These are phyloP conservation scores for Papilio polyxenes DNA, from an alignment of 1,140 invertebrate genomes.

Conservation along the genomic window DNA sequence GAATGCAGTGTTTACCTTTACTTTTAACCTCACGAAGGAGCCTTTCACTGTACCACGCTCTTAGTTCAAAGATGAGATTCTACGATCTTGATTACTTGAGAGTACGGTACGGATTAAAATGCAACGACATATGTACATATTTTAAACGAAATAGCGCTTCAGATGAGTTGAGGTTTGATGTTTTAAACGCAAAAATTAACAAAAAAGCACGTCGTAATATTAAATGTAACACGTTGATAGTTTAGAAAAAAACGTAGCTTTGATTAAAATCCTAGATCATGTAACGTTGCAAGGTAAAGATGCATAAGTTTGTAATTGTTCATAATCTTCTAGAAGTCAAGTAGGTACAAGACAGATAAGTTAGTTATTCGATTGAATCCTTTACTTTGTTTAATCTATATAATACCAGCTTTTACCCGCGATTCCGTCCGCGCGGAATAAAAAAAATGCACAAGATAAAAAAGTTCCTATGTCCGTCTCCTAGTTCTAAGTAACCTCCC, in stretches of 20 bases:
- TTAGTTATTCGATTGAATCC: too few relatives aligned
- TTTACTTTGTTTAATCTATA: too few relatives aligned
- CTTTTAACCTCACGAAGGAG: slow-evolving; percentile 35
- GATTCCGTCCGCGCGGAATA: too few relatives aligned
- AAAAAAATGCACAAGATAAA: too few relatives aligned
- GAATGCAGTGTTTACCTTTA: slow-evolving; percentile 39
- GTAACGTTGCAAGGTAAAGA: too few relatives aligned
- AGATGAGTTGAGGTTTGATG: not conserved
- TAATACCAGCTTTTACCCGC: too few relatives aligned
- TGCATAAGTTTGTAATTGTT: too few relatives aligned
- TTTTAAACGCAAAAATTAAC: not conserved
- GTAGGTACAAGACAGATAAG: too few relatives aligned
- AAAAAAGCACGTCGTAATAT: not conserved
- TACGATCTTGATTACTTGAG: slow-evolving; percentile 39
- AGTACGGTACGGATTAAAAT: slow-evolving; percentile 36
- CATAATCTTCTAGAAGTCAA: too few relatives aligned
- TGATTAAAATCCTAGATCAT: too few relatives aligned
- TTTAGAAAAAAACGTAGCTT: not conserved
- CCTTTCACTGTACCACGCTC: slow-evolving; percentile 35
- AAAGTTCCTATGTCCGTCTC: too few relatives aligned
- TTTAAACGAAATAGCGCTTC: not conserved
- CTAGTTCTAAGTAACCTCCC: too few relatives aligned
- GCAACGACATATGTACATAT: slow-evolving; percentile 3
- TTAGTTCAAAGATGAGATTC: slow-evolving; percentile 37
- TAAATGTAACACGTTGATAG: not conserved